These are phyloP conservation scores for Agonopterix subpropinquella DNA, from an alignment of 2,888 invertebrate genomes.

Conservation along the genomic window DNA sequence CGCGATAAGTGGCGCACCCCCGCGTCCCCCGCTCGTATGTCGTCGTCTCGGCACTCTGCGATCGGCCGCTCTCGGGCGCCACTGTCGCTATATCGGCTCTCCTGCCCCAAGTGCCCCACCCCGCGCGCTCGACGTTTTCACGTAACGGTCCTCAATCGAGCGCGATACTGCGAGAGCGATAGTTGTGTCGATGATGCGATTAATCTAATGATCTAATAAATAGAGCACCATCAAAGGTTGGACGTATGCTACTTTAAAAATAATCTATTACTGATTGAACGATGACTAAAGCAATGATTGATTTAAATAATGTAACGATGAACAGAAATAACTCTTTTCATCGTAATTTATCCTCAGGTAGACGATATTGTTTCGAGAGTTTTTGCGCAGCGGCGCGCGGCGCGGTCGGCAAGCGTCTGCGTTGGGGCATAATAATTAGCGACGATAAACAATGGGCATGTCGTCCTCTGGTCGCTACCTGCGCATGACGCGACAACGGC, in stretches of 20 bases:
- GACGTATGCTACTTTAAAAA: too few relatives aligned
- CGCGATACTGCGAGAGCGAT: conserved; percentile 67
- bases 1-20: conserved; percentile 75
- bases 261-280: too few relatives aligned
- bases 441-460: conserved; percentile 72
- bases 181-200: conserved; percentile 51
- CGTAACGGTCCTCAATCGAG: conserved; percentile 72
- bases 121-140: conserved; percentile 68
- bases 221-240: conserved; percentile 22
- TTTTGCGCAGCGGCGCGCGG: conserved; percentile 47
- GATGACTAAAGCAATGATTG: not conserved
- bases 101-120: conserved; percentile 45
- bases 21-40: conserved; percentile 64
- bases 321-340: conserved; percentile 21
- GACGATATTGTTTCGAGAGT: conserved; percentile 35
- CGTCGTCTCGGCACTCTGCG: conserved; percentile 65
- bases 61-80: conserved; percentile 66
- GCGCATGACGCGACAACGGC: conserved; percentile 43
- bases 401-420: conserved; percentile 43
- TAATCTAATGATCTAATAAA: conserved; percentile 38
- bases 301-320: conserved; percentile 7
- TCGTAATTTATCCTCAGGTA: conserved; percentile 35
- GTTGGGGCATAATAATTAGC: conserved; percentile 71
- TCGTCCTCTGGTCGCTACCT: conserved; percentile 69
- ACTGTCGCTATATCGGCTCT: conserved; percentile 61